phyloP scores from a whole-genome alignment of 2,888 invertebrate species.

The Apodemia mormo region DNA sequence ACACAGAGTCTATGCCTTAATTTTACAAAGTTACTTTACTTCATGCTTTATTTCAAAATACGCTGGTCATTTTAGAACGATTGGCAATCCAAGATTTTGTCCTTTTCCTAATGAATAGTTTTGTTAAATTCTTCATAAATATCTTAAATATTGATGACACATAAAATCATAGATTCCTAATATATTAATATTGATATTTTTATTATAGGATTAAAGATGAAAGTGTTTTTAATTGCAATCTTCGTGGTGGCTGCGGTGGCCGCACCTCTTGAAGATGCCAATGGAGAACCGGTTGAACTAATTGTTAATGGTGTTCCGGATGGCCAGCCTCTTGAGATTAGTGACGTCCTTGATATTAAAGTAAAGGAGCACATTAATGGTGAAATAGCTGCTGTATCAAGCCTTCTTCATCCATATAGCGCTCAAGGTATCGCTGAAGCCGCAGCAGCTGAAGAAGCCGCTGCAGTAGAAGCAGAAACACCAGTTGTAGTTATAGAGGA shows the following conservation, averaged over 20 bases:
- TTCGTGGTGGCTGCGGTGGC: constrained; percentile 56
- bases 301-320: constrained; percentile 58
- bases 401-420: constrained; percentile 55
- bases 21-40: no score
- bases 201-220: constrained; percentile 47
- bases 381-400: constrained; percentile 44
- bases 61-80: not conserved
- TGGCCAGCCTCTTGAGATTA: constrained; percentile 54
- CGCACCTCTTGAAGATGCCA: constrained; percentile 49
- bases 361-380: constrained; percentile 52
- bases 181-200: not conserved
- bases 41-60: no score
- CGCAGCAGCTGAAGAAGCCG: constrained; percentile 41
- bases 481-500: constrained; percentile 25
- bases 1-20: no score
- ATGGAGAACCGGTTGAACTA: constrained; percentile 52
- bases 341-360: constrained; percentile 51
- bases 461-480: constrained; percentile 30
- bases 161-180: not conserved
- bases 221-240: constrained; percentile 53
- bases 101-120: not conserved
- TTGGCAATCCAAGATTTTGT: not conserved
- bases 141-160: not conserved
- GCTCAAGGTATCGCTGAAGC: constrained; percentile 56
- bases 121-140: not conserved